Percentiles rank a stretch among this genome's conserved stretches.
Evolutionary conservation across 2,797 vertebrate genomes (phyloP).

Genomic region (Cercopithecus neglectus): DNA sequence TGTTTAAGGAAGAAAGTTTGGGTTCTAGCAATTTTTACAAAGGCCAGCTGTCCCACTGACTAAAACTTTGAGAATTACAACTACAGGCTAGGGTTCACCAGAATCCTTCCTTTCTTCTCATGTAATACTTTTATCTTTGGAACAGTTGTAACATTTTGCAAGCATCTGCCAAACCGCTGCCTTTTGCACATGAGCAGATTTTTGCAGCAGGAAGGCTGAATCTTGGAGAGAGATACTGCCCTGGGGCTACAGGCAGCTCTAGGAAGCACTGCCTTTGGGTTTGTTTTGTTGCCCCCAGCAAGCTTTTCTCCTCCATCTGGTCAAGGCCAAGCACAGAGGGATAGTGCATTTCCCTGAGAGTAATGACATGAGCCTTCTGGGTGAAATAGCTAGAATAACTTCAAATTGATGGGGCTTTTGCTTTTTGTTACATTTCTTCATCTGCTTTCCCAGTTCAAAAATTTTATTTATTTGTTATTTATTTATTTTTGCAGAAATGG

Average conservation of each 20-base stretch:
- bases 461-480: not conserved
- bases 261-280: not conserved
- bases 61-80: not conserved
- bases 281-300: not conserved
- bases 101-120: not conserved
- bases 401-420: not conserved
- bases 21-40: not conserved
- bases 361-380: not conserved
- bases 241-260: not conserved
- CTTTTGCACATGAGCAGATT: not conserved
- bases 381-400: not conserved
- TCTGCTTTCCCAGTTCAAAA: not conserved
- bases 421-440: conserved; percentile 2
- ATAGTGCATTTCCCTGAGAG: not conserved
- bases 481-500: not conserved
- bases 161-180: not conserved
- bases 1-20: not conserved
- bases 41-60: too few species aligned
- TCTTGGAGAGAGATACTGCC: not conserved
- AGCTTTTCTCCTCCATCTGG: not conserved
- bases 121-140: not conserved
- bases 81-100: not conserved
- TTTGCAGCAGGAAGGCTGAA: not conserved
- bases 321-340: not conserved
- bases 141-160: not conserved